A percentile compares a stretch with the other conserved stretches of the same genome.
Evolutionary conservation across 2,113 vertebrate species (phyloP).

Genomic region (Tricholaema leucomelas): DNA sequence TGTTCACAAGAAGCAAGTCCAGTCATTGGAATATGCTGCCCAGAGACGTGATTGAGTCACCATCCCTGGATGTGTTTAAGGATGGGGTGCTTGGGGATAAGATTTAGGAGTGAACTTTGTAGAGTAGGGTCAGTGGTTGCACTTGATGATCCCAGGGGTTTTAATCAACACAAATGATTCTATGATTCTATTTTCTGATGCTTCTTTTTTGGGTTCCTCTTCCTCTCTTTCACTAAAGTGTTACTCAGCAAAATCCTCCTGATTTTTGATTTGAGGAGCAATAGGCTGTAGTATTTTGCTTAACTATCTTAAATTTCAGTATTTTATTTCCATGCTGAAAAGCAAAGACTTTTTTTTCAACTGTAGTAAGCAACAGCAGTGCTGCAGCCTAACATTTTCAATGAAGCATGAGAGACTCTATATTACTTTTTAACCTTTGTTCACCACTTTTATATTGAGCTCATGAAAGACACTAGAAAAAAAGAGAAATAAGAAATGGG

Average conservation of each 20-base stretch:
- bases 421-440: conserved; percentile 25
- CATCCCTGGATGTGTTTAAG: too few relatives aligned
- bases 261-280: neutral
- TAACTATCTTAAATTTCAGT: neutral
- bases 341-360: neutral
- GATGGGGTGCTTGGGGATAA: too few relatives aligned
- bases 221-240: neutral
- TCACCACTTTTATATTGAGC: neutral
- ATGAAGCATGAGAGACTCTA: neutral
- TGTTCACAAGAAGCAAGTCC: too few relatives aligned
- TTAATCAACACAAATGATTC: too few relatives aligned
- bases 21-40: too few relatives aligned
- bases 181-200: neutral
- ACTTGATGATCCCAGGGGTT: too few relatives aligned
- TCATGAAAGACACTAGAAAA: neutral
- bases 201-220: neutral
- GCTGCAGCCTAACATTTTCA: neutral
- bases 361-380: neutral
- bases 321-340: neutral
- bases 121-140: too few relatives aligned
- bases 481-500: neutral
- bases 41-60: too few relatives aligned
- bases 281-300: neutral
- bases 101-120: too few relatives aligned
- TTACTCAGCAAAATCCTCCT: conserved; percentile 8